Evolutionary conservation across 1,140 invertebrate species (phyloP).

Genomic region (Microplitis demolitor): DNA sequence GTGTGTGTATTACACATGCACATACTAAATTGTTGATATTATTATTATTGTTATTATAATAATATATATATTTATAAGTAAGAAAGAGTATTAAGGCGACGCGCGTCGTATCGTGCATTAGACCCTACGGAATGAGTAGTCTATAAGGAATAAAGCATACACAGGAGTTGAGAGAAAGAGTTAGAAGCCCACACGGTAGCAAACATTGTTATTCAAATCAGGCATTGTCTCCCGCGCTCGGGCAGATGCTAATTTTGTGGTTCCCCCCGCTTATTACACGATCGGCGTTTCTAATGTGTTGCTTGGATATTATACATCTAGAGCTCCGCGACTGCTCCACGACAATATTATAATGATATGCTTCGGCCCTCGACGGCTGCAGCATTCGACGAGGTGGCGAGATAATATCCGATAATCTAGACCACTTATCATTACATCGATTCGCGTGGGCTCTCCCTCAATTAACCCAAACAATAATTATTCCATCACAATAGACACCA

Average conservation of each 20-base stretch:
- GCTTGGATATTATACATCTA: slow-evolving; percentile 35
- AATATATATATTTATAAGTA: no score
- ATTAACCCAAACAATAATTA: neutral
- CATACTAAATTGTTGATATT: neutral
- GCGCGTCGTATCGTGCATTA: neutral
- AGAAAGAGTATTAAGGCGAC: neutral
- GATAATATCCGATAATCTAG: neutral
- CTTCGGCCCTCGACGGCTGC: no score
- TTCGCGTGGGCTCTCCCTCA: no score
- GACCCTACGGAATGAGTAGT: slow-evolving; percentile 26
- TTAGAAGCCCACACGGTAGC: slow-evolving; percentile 61
- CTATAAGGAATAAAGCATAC: no score
- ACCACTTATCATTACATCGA: no score
- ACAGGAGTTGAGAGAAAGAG: slow-evolving; percentile 27
- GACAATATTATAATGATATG: no score
- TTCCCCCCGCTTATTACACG: slow-evolving; percentile 50
- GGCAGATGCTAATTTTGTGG: slow-evolving; percentile 56
- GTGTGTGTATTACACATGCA: neutral
- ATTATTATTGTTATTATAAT: neutral
- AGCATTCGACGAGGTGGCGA: neutral
- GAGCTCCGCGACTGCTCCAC: slow-evolving; percentile 35
- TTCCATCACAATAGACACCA: no score
- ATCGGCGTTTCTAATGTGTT: slow-evolving; percentile 50
- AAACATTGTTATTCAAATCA: slow-evolving; percentile 61
- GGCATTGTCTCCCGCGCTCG: slow-evolving; percentile 50